Conservation (phyloP, 2,888 invertebrate species). For the Geophilus truncorum region DNA sequence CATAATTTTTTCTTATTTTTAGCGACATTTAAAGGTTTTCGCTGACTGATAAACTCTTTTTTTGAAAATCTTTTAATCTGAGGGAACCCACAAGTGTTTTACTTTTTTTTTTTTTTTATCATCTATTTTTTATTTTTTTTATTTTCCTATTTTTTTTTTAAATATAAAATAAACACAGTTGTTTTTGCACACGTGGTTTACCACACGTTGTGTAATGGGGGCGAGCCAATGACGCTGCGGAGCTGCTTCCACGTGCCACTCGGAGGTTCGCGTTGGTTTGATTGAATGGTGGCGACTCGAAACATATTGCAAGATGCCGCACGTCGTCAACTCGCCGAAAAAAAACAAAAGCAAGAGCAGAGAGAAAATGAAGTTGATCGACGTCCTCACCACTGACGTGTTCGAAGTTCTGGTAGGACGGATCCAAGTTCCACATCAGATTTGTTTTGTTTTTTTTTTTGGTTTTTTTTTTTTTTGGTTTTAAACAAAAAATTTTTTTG, state of each 20-base stretch:
- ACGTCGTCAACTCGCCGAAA: not conserved
- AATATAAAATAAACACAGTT: not conserved
- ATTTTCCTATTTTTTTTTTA: not conserved
- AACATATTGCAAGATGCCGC: slow-evolving; percentile 15
- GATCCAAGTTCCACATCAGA: too few species aligned
- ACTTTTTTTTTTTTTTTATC: not conserved
- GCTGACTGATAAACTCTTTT: too few species aligned
- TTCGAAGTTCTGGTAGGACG: not conserved
- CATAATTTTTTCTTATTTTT: too few species aligned
- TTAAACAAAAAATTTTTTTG: not conserved
- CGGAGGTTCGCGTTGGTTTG: not conserved
- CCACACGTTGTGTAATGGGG: not conserved
- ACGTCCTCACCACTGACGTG: not conserved
- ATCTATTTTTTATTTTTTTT: not conserved
- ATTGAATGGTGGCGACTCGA: too few species aligned
- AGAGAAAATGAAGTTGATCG: slow-evolving; percentile 9
- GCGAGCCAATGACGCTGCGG: not conserved
- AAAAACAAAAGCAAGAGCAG: not conserved
- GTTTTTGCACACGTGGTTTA: slow-evolving; percentile 2
- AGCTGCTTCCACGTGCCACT: not conserved
- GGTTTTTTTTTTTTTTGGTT: not conserved
- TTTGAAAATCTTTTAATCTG: too few species aligned
- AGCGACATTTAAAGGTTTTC: too few species aligned
- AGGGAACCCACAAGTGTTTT: not conserved
- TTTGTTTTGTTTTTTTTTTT: too few species aligned